These are phyloP conservation scores for Enteromius trimaculatus DNA, from an alignment of 2,797 vertebrate species.

Conservation along the genomic window DNA sequence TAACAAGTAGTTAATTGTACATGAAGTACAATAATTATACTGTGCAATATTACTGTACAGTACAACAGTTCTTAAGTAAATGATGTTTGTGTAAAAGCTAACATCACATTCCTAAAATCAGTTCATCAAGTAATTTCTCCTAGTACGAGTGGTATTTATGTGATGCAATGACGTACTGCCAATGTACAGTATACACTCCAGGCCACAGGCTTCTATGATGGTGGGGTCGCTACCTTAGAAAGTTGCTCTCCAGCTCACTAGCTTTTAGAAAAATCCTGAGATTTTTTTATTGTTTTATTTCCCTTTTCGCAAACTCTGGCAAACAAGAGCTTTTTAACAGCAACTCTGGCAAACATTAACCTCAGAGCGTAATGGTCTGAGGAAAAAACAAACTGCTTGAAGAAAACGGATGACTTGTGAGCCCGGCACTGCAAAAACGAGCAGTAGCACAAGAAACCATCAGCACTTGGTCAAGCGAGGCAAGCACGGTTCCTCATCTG, in stretches of 20 bases:
- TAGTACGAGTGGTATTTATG: background rate
- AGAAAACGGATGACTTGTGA: background rate
- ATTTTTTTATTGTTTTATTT: background rate
- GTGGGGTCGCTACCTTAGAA: background rate
- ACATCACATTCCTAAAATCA: background rate
- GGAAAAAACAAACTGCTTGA: background rate
- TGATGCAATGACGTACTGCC: background rate
- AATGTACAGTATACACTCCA: background rate
- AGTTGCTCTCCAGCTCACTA: background rate
- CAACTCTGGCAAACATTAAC: slow-evolving; percentile 5
- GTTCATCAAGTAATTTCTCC: background rate
- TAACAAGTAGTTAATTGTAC: background rate
- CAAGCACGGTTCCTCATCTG: slow-evolving; percentile 7
- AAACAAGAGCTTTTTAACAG: background rate
- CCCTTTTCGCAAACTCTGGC: background rate
- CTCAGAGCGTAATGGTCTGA: slow-evolving; percentile 1
- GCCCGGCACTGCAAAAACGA: slow-evolving; percentile 18
- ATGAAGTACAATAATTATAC: background rate
- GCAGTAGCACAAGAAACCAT: slow-evolving; percentile 17
- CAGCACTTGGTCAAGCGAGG: background rate
- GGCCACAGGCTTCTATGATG: background rate
- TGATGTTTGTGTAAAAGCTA: no score
- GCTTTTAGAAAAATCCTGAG: background rate
- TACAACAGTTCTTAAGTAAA: background rate
- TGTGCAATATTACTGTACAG: background rate